A percentile compares a stretch with the other conserved stretches of the same genome.
Evolutionary conservation across 1,140 invertebrate species (phyloP).

Genomic region (Tetramorium alpestre): DNA sequence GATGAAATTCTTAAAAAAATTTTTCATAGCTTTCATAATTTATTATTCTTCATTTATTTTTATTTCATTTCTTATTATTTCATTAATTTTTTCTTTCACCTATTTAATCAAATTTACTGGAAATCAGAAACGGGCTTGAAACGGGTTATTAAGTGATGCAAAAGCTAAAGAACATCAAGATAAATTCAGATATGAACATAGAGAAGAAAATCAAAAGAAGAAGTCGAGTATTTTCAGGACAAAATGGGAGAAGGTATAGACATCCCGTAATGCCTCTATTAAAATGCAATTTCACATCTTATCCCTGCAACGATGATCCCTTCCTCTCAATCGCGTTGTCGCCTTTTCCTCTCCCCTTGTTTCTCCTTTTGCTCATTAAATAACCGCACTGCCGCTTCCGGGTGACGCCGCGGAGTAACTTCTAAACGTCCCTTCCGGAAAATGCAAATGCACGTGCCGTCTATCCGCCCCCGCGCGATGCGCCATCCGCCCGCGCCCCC

Average conservation of each 20-base stretch:
- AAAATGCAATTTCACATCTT: constrained; percentile 77
- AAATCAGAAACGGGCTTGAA: neutral
- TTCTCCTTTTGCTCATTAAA: constrained; percentile 77
- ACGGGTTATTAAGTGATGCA: neutral
- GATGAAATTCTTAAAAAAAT: neutral
- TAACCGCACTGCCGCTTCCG: constrained; percentile 66
- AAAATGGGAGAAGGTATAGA: neutral
- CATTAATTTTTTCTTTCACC: too few relatives aligned
- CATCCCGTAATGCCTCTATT: constrained; percentile 76
- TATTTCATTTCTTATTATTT: neutral
- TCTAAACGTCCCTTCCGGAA: constrained; percentile 75
- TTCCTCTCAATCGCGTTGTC: constrained; percentile 10
- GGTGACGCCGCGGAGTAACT: constrained; percentile 64
- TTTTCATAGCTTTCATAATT: neutral
- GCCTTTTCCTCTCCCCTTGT: neutral
- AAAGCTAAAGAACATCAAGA: constrained; percentile 13
- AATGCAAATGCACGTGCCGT: constrained; percentile 73
- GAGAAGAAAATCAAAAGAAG: neutral
- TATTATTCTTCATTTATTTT: neutral
- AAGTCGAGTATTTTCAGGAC: neutral
- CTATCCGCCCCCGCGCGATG: neutral
- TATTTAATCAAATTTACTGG: neutral
- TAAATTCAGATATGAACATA: constrained; percentile 14
- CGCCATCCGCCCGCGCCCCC: neutral
- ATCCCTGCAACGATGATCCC: constrained; percentile 9